phyloP scores from a whole-genome alignment of 1,140 invertebrate genomes.

The Andrena cerasifolii region DNA sequence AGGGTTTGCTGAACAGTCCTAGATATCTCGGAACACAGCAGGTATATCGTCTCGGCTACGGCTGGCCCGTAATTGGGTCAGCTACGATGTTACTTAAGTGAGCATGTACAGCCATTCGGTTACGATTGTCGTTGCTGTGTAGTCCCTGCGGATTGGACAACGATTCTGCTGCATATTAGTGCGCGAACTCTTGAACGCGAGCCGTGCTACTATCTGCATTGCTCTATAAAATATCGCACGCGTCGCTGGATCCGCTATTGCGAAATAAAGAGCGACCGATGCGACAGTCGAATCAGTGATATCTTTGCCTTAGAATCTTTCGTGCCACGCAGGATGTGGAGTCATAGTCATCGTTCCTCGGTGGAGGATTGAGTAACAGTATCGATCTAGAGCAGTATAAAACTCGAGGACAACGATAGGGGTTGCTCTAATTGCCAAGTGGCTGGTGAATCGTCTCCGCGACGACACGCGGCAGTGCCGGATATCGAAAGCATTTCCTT shows the following conservation, averaged over 20 bases:
- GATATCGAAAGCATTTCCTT: constrained; percentile 60
- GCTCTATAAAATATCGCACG: background rate
- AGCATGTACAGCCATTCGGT: constrained; percentile 57
- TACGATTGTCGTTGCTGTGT: constrained; percentile 58
- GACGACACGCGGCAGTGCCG: constrained; percentile 26
- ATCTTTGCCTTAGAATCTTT: too few relatives aligned
- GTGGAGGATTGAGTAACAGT: too few relatives aligned
- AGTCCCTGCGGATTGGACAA: constrained; percentile 50
- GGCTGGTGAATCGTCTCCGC: constrained; percentile 26
- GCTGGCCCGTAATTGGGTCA: constrained; percentile 60
- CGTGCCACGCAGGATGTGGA: too few relatives aligned
- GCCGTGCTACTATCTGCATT: constrained; percentile 13
- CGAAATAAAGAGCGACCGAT: background rate
- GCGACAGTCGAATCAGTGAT: too few relatives aligned
- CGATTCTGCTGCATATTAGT: constrained; percentile 26
- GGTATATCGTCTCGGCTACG: constrained; percentile 32
- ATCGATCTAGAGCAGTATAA: too few relatives aligned
- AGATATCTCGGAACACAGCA: constrained; percentile 28
- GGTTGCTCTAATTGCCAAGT: constrained; percentile 48
- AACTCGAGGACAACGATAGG: too few relatives aligned
- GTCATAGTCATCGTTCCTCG: too few relatives aligned
- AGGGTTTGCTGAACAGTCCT: too few relatives aligned
- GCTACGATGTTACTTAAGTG: constrained; percentile 56
- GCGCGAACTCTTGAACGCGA: background rate
- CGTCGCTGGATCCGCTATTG: background rate